A percentile compares a stretch with the other conserved stretches of the same genome.
Conservation (phyloP, 1,140 invertebrate species). For the Sitobion miscanthi region DNA sequence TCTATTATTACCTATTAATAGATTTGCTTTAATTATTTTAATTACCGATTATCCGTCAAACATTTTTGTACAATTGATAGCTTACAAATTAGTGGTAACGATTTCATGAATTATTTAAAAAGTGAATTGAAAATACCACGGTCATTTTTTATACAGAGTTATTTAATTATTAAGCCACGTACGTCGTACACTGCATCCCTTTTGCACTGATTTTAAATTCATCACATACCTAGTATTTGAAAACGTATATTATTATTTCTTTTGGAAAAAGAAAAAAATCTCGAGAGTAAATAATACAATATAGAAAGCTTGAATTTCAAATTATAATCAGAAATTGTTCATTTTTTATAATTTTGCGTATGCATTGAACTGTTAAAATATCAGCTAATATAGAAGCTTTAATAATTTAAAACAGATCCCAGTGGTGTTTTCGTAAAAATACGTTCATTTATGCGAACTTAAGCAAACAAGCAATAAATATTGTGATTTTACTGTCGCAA, state of each 20-base stretch:
- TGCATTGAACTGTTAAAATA: not conserved
- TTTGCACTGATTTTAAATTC: not conserved
- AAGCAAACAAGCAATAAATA: too few relatives aligned
- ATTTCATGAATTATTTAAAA: not conserved
- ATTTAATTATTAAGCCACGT: not conserved
- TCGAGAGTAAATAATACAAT: not conserved
- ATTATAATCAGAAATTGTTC: not conserved
- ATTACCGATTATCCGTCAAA: too few relatives aligned
- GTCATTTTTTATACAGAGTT: not conserved
- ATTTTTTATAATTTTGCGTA: not conserved
- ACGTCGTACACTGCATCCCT: not conserved
- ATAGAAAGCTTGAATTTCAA: not conserved
- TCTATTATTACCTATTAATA: too few relatives aligned
- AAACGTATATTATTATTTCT: not conserved
- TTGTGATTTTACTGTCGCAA: too few relatives aligned
- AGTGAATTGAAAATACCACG: not conserved
- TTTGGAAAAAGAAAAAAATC: not conserved
- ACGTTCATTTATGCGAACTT: too few relatives aligned
- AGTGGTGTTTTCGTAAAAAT: too few relatives aligned
- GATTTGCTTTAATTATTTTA: too few relatives aligned
- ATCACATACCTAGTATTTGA: not conserved
- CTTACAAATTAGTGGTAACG: too few relatives aligned
- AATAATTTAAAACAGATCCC: not conserved
- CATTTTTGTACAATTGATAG: too few relatives aligned
- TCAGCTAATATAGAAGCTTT: not conserved